Evolutionary conservation across 2,113 vertebrate species (phyloP), one percentile per base, ranked within the genome.

Genomic region (Euleptes europaea): DNA sequence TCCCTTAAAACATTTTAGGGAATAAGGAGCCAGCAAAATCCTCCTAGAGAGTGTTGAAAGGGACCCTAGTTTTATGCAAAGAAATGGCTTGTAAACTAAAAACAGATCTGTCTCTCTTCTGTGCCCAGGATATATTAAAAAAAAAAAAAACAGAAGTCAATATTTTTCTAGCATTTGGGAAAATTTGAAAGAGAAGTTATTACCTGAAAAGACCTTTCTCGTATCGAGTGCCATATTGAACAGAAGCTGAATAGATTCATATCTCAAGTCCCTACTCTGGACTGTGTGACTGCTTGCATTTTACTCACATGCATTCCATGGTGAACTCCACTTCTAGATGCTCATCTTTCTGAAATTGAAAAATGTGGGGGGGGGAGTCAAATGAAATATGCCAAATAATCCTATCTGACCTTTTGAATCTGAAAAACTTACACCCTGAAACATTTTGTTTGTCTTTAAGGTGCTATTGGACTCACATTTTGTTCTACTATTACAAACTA

Each of bases 321-420:
- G 90, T 87, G 84, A 95, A 94, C 84, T 95, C 94, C 83, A 95
- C 93, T 86, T 94, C 92, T 40, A 95, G 81, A 57, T 93, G 78
- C 80, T 93, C 93, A 17, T 33, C 67, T 38, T 60, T 90, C 95
- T 95, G 86, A 89, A 93, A 92, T 86, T 14, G 76, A 88, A 19
- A 86, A 10, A 19, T 17, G 7, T 28, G 60, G 21, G 19, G 81
- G 84, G 63, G 4, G 57, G 66, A 82, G 1, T 3, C 0, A 69
- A 71, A 54, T 54, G 4, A 51, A 78, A 40, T 40, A 15, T 49
- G 57, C 21, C 38, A 49, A 70, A 71, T 28, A 71, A 72, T 57
- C 17, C 21, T 57, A 57, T 57, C 19, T 57, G 21, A 23, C 21
- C 54, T 63, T 63, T 63, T 63, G 5, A 7, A 63, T 63, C 60